Evolutionary conservation across 2,888 invertebrate genomes (phyloP), one percentile per base, ranked within the genome.

Genomic region (Hemicrepidius hirtus): DNA sequence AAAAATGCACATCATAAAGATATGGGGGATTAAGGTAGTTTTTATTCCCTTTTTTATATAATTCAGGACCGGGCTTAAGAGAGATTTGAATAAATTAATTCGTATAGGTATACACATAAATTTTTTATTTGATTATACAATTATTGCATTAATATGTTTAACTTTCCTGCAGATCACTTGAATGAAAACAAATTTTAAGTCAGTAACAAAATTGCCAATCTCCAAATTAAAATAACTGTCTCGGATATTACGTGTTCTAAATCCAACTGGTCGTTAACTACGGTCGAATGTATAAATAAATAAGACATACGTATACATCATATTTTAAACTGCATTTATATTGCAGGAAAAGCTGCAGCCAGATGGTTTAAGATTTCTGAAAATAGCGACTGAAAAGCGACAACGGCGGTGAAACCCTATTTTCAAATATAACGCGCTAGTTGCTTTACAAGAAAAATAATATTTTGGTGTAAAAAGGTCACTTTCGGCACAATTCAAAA

Each of bases 311-410:
- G 53, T 53, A 28, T 13, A 13, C n/a, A 18, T 41, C n/a, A 41
- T 44, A 53, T 32, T 53, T 28, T 53, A n/a, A 32, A 53, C 24
- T 53, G 24, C 53, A 53, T 53, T 53, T 49, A 53, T n/a, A 28
- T n/a, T 10, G n/a, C 53, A 28, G 13, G 53, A 53, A n/a, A 50
- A 53, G 28, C 53, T 49, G 53, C 53, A 28, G 28, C 53, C 53
- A 53, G 53, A 53, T 53, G 53, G 24, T 53, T 13, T 1, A 53
- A n/a, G 24, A 5, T 49, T 28, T 53, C 53, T 21, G 13, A 21
- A 53, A 53, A 53, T 53, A 53, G 13, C 20, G 12, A 2, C 7
- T 28, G 7, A n/a, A 49, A 53, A 53, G 32, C 53, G 53, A 53
- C 53, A 12, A 28, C 13, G 20, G 20, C 7, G 7, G 18, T 18